Evolutionary conservation across 2,113 vertebrate genomes (phyloP), one percentile per base, ranked within the genome.

Genomic region (Garra rufa): DNA sequence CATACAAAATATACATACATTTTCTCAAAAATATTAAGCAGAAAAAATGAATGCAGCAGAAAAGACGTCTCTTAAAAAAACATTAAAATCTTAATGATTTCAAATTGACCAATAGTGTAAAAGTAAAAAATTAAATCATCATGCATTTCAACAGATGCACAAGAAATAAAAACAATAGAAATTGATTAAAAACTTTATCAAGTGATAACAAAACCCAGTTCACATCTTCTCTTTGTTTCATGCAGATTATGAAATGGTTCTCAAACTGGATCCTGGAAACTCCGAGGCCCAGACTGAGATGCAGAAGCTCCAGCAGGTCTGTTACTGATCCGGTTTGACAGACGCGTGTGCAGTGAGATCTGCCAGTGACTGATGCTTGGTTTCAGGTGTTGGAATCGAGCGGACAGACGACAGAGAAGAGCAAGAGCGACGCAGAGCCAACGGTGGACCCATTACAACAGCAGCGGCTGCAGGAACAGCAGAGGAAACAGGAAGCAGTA

Each of bases 201-300:
- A 41, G n/a, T n/a, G n/a, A n/a, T n/a, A n/a, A n/a, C n/a, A 41
- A 46, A 46, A 13, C 44, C 14, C 13, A 48, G 14, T 5, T 15
- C 14, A 15, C 5, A 17, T 50, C 46, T 48, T 1, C 3, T 48
- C 48, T 65, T 3, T 34, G 67, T 46, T 41, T 7, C 13, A 55
- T 65, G 73, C 70, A 99, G 98, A 99, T 95, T 99, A 98, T 90
- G 94, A 97, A 90, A 96, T 90, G 81, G 96, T 97, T 81, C 92
- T 99, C 81, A 92, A 95, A 89, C 88, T 98, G 61, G 97, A 98
- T 83, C 93, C 96, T 17, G 93, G 92, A 85, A 98, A 98, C 88
- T 87, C 92, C 2, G 98, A 98, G 82, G 97, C 97, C 11, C 93
- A 92, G 86, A 97, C 89, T 83, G 96, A 99, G 94, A 91, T 96